These are phyloP conservation scores for Eupithecia tripunctaria DNA, from an alignment of 2,888 invertebrate genomes.

Conservation along the genomic window DNA sequence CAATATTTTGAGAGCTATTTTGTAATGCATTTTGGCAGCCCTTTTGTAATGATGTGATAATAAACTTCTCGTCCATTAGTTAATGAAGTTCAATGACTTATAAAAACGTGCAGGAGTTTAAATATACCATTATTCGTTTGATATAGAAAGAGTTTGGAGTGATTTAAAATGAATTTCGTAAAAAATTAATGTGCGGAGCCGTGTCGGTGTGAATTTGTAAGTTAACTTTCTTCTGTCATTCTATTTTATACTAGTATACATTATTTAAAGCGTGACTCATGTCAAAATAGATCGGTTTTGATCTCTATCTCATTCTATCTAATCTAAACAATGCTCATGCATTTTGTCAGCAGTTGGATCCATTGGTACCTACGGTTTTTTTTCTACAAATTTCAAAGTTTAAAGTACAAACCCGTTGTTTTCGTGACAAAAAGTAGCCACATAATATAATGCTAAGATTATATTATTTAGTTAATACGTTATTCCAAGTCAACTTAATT, in stretches of 20 bases:
- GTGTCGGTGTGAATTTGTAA: background rate
- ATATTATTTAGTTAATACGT: no score
- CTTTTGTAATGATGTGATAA: background rate
- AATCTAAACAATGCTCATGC: background rate
- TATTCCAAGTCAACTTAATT: no score
- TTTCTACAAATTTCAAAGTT: no score
- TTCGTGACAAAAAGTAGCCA: no score
- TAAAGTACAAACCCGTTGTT: no score
- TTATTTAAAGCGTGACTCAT: no score
- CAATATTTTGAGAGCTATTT: constrained; percentile 11
- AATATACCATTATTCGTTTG: background rate
- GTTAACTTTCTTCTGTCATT: background rate
- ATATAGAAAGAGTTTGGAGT: constrained; percentile 3
- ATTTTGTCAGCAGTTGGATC: constrained; percentile 1
- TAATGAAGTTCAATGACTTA: background rate
- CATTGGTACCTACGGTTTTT: background rate
- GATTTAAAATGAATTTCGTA: constrained; percentile 20
- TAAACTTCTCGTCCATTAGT: constrained; percentile 6
- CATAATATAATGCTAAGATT: no score
- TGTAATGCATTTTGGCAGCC: background rate
- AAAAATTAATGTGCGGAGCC: constrained; percentile 16
- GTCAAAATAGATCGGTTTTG: background rate
- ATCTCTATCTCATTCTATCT: background rate
- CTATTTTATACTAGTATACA: no score
- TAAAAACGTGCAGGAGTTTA: background rate